Base-by-base conservation (phyloP, 2,888 invertebrate species). In the Stenodema calcarata region DNA sequence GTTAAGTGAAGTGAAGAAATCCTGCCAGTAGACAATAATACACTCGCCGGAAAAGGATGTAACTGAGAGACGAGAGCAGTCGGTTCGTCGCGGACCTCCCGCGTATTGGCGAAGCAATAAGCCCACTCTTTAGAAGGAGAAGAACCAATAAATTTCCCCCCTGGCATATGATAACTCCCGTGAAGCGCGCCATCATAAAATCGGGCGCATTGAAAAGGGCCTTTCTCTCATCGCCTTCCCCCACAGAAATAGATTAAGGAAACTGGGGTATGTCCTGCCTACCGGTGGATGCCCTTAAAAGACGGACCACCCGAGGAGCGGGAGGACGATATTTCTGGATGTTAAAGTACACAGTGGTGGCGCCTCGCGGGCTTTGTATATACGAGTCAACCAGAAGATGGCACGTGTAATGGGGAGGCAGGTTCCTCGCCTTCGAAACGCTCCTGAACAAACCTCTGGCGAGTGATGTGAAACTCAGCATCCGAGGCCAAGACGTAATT, bases 301-400 rank as follows among this genome's bases (percentile, higher is more conserved):
- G 82, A 54, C 62, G 69, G 82, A 82, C 82, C 82, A 82, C 82
- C 82, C 82, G 16, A 41, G 82, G 82, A 82, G 82, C 69, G 82
- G 42, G 82, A 62, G 82, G 82, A 82, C 82, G 82, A 78, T 82
- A 82, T 82, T 82, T 82, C 82, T 82, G 82, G 82, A 82, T 42
- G 82, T 69, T 82, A 82, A 82, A 82, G 82, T 82, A 82, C 82
- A 82, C 82, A 82, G 54, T 82, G 82, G 82, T 82, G 82, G 82
- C 82, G 82, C 82, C 82, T 82, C 54, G 82, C 62, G 82, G 82
- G 62, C 82, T 82, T 42, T 82, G 82, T 82, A 82, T 82, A 82
- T 42, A 82, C 82, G 23, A 82, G 82, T 82, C 82, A 82, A 30
- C 82, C 69, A 73, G 73, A 73, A 82, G 62, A 82, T 82, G 82